phyloP scores from a whole-genome alignment of 2,113 vertebrate species.

The Rhombomys opimus region DNA sequence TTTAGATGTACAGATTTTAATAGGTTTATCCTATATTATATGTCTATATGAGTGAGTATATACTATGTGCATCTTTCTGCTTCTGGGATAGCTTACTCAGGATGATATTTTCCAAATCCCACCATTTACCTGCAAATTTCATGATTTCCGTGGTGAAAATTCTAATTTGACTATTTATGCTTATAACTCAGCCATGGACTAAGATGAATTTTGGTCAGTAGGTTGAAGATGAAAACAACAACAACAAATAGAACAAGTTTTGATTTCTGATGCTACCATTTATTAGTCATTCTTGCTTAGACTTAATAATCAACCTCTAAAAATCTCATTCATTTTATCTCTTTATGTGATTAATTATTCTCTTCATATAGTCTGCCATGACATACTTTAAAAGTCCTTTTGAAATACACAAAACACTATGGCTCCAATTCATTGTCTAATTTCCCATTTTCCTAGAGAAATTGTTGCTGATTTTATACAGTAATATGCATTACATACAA shows the following conservation, averaged over 20 bases:
- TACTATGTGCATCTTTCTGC: no score
- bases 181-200: neutral
- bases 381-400: neutral
- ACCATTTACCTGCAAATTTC: no score
- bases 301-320: neutral
- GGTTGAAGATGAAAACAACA: neutral
- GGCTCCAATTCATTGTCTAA: neutral
- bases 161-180: no score
- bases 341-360: neutral
- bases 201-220: constrained; percentile 1
- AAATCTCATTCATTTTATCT: neutral
- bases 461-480: neutral
- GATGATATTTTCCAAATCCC: no score
- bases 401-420: neutral
- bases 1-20: no score
- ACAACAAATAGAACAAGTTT: neutral
- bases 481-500: neutral
- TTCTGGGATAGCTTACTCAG: no score
- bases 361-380: neutral
- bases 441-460: neutral
- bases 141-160: no score
- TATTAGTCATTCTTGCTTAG: neutral
- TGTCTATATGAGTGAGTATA: no score
- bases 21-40: no score
- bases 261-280: neutral